Evolutionary conservation across 64 coral and sea anemone genomes (phyloP).

Genomic region (Pocillopora damicornis): DNA sequence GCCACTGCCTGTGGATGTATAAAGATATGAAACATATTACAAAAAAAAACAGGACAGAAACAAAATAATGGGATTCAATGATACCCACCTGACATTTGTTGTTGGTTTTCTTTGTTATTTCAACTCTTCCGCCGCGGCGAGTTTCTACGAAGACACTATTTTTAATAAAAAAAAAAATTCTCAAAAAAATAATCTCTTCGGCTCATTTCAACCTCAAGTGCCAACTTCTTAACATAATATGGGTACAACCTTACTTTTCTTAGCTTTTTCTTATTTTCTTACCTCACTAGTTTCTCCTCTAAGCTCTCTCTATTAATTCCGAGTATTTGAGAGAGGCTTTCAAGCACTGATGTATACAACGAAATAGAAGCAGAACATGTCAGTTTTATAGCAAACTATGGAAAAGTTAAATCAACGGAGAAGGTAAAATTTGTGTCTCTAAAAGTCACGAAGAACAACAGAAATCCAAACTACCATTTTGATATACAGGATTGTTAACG

Average conservation of each 20-base stretch:
- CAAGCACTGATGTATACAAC: constrained; percentile 20
- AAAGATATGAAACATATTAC: neutral
- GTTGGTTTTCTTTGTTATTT: constrained; percentile 83
- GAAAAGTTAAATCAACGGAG: no score
- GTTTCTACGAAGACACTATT: constrained; percentile 54
- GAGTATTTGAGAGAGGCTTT: constrained; percentile 37
- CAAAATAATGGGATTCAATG: neutral
- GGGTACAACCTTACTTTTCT: neutral
- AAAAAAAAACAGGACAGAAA: neutral
- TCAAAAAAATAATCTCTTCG: neutral
- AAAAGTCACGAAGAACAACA: no score
- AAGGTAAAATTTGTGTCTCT: no score
- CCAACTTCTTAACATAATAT: neutral
- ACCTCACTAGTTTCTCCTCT: constrained; percentile 75
- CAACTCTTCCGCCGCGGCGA: constrained; percentile 77
- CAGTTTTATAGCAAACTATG: no score
- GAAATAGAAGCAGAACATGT: neutral
- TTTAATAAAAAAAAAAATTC: neutral
- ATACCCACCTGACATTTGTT: constrained; percentile 69
- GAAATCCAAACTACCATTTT: no score
- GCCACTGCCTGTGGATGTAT: constrained; percentile 37
- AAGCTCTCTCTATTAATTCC: constrained; percentile 61
- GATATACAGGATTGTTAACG: no score
- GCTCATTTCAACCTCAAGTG: neutral
- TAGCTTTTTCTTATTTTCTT: neutral